phyloP scores from a whole-genome alignment of 2,797 vertebrate genomes.

The Phyllotis vaccarum region DNA sequence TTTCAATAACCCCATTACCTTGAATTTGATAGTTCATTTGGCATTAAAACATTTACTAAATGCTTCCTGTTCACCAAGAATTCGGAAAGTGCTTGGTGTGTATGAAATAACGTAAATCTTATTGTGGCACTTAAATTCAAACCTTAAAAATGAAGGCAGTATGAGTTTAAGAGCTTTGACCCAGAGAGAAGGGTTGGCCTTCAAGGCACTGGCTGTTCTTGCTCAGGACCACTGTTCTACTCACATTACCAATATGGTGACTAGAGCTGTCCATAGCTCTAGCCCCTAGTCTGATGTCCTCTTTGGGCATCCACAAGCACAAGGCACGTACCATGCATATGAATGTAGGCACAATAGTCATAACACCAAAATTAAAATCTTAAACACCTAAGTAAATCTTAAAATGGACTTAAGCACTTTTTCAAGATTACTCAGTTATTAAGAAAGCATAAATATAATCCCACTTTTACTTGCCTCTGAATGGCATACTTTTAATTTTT shows the following conservation, averaged over 20 bases:
- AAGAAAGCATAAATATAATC: slow-evolving; percentile 25
- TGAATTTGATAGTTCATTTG: slow-evolving; percentile 50
- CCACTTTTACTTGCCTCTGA: background rate
- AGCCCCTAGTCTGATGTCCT: background rate
- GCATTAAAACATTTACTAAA: slow-evolving; percentile 51
- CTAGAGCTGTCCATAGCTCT: background rate
- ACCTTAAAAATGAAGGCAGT: slow-evolving; percentile 55
- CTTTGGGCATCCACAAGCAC: background rate
- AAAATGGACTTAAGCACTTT: background rate
- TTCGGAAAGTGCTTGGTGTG: slow-evolving; percentile 1
- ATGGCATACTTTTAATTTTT: background rate
- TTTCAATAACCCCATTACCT: slow-evolving; percentile 23
- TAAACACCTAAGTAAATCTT: background rate
- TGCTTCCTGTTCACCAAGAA: background rate
- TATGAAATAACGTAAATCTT: slow-evolving; percentile 29
- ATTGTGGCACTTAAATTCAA: background rate
- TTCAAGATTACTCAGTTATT: background rate
- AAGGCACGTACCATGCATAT: background rate
- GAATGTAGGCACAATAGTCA: background rate
- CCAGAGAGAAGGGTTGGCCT: background rate
- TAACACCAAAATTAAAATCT: background rate
- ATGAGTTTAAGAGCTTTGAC: background rate
- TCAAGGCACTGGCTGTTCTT: background rate
- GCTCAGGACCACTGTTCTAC: background rate
- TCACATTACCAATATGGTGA: background rate